Evolutionary conservation across 1,140 invertebrate species (phyloP).

Genomic region (Belonocnema kinseyi): DNA sequence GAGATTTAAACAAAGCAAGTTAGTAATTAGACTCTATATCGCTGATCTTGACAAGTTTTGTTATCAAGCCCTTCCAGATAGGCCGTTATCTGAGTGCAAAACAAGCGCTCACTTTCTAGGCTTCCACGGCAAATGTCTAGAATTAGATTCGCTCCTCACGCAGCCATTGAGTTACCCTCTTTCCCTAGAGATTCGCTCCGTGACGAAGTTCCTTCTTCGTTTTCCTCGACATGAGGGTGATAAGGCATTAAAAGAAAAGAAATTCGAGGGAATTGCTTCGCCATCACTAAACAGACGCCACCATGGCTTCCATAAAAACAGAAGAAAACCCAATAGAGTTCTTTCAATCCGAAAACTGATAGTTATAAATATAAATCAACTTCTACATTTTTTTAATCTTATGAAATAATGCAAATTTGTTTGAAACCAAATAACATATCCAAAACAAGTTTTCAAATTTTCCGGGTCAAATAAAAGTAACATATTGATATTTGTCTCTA

Average conservation of each 20-base stretch:
- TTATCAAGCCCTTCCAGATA: slow-evolving; percentile 41
- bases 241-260: slow-evolving; percentile 40
- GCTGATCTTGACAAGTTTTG: slow-evolving; percentile 14
- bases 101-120: slow-evolving; percentile 49
- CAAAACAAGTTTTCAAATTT: too few species aligned
- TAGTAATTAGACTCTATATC: background rate
- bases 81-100: slow-evolving; percentile 48
- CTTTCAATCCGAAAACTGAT: background rate
- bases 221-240: slow-evolving; percentile 35
- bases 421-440: too few species aligned
- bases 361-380: background rate
- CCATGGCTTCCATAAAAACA: slow-evolving; percentile 4
- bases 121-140: slow-evolving; percentile 48
- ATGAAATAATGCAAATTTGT: too few species aligned
- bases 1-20: too few species aligned
- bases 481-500: too few species aligned
- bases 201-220: slow-evolving; percentile 45
- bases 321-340: background rate
- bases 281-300: slow-evolving; percentile 5
- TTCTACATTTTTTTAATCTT: too few species aligned
- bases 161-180: slow-evolving; percentile 45
- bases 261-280: slow-evolving; percentile 24
- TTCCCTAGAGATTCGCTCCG: slow-evolving; percentile 50
- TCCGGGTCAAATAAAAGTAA: too few species aligned
- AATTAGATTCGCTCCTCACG: slow-evolving; percentile 55